Conservation (phyloP, 2,113 vertebrate species). For the Corapipo altera region DNA sequence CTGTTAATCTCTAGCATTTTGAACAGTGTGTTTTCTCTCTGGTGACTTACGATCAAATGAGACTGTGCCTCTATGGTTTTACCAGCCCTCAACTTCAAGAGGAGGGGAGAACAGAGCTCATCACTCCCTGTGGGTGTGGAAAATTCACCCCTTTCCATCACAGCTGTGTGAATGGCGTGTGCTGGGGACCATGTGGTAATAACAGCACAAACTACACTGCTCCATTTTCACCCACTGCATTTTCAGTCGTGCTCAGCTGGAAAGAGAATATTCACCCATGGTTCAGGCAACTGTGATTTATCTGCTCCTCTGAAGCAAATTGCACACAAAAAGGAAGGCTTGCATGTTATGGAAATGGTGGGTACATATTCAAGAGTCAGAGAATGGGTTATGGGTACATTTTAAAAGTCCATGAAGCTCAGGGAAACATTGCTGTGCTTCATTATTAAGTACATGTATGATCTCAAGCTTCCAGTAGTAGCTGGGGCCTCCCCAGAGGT, state of each 20-base stretch:
- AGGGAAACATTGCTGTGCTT: neutral
- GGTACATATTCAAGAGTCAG: neutral
- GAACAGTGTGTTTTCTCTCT: slow-evolving; percentile 29
- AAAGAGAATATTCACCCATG: neutral
- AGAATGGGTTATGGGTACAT: neutral
- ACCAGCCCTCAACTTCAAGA: neutral
- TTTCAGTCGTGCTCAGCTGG: neutral
- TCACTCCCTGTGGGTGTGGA: neutral
- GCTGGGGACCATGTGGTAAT: neutral
- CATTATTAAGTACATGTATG: neutral
- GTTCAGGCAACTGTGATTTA: neutral
- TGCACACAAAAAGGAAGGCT: neutral
- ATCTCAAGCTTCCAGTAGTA: neutral
- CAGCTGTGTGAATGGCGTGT: neutral
- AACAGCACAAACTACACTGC: neutral
- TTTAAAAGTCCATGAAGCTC: neutral
- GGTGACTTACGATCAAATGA: neutral
- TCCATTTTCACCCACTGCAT: neutral
- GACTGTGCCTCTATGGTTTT: neutral
- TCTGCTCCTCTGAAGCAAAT: neutral
- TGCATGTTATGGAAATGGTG: neutral
- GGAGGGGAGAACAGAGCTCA: neutral
- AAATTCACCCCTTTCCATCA: neutral
- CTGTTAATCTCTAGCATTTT: slow-evolving; percentile 42
- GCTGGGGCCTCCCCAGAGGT: neutral